phyloP scores from a whole-genome alignment of 2,888 invertebrate species.

The Drosophila neutralis region DNA sequence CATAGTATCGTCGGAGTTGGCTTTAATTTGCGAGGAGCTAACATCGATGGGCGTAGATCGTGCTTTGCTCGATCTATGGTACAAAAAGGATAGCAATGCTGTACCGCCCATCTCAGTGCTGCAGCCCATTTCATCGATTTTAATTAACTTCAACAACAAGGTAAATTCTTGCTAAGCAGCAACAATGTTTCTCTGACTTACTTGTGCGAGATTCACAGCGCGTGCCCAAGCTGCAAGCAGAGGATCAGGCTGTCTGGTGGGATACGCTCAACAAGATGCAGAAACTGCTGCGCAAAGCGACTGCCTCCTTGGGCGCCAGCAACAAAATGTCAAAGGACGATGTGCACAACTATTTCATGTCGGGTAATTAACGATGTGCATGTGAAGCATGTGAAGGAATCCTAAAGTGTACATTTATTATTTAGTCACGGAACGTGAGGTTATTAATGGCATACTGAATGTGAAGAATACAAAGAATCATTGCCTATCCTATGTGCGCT shows the following conservation, averaged over 20 bases:
- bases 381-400: not conserved
- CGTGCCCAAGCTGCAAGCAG: conserved; percentile 97
- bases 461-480: conserved; percentile 98
- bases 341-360: conserved; percentile 99
- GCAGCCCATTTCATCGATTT: conserved; percentile 98
- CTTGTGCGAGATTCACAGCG: conserved; percentile 86
- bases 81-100: conserved; percentile 97
- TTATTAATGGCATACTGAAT: conserved; percentile 96
- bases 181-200: not conserved
- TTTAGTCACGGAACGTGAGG: conserved; percentile 98
- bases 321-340: conserved; percentile 95
- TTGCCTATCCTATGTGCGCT: conserved; percentile 96
- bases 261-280: conserved; percentile 98
- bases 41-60: conserved; percentile 93
- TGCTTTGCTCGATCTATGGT: conserved; percentile 95
- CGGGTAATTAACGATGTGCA: conserved; percentile 89
- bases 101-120: conserved; percentile 97
- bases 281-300: conserved; percentile 95
- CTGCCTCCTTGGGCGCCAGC: conserved; percentile 92
- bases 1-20: conserved; percentile 95
- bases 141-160: conserved; percentile 99
- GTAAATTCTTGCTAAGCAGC: conserved; percentile 84
- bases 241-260: conserved; percentile 99
- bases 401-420: not conserved
- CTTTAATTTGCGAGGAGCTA: conserved; percentile 93